Evolutionary conservation across 2,888 invertebrate species (phyloP).

Genomic region (Catocala nupta): DNA sequence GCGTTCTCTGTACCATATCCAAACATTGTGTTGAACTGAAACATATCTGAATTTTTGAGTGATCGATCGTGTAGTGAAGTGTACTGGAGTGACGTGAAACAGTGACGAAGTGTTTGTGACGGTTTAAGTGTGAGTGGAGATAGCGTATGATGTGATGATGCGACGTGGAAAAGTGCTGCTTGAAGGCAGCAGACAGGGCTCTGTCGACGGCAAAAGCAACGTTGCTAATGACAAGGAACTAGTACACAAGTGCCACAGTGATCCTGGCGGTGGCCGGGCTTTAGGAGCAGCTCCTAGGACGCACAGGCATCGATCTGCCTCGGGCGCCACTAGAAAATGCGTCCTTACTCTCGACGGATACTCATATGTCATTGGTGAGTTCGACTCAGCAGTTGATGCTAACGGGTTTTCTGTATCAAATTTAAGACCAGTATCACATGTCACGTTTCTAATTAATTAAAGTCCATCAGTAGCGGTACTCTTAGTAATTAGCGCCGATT

Average conservation of each 20-base stretch:
- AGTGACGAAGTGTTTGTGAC: slow-evolving; percentile 46
- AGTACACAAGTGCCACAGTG: slow-evolving; percentile 90
- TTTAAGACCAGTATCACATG: slow-evolving; percentile 22
- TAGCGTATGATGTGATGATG: slow-evolving; percentile 85
- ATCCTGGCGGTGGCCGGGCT: slow-evolving; percentile 87
- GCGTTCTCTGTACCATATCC: slow-evolving; percentile 66
- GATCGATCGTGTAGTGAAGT: slow-evolving; percentile 46
- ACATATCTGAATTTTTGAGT: slow-evolving; percentile 61
- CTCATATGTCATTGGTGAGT: slow-evolving; percentile 95
- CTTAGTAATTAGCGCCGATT: slow-evolving; percentile 32
- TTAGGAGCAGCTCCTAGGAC: slow-evolving; percentile 74
- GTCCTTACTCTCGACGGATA: slow-evolving; percentile 95
- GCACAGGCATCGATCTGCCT: slow-evolving; percentile 79
- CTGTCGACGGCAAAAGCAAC: slow-evolving; percentile 77
- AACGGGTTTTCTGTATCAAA: slow-evolving; percentile 21
- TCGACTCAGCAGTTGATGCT: background rate
- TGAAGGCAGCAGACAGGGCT: slow-evolving; percentile 82
- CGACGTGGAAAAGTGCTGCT: slow-evolving; percentile 82
- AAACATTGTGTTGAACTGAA: slow-evolving; percentile 62
- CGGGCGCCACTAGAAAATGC: slow-evolving; percentile 91
- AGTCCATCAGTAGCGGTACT: slow-evolving; percentile 13
- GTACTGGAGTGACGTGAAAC: slow-evolving; percentile 41
- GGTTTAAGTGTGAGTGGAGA: slow-evolving; percentile 59
- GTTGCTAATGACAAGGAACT: slow-evolving; percentile 87
- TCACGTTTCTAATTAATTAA: slow-evolving; percentile 35